Conservation (phyloP, 2,888 invertebrate species). For the Pherbina coryleti region DNA sequence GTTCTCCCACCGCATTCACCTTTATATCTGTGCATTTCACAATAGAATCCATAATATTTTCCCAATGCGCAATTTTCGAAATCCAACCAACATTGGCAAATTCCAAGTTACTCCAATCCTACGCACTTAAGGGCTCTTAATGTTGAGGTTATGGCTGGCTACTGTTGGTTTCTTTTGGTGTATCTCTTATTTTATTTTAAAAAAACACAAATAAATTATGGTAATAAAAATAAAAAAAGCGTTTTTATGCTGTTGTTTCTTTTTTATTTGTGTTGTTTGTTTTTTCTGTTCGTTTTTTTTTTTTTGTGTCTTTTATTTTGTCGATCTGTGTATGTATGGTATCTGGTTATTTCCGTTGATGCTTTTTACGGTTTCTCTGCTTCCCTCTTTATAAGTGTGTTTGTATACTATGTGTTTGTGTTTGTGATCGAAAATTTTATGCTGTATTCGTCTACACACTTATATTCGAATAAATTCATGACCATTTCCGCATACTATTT, state of each 20-base stretch:
- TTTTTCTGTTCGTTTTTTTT: not conserved
- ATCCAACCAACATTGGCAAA: not conserved
- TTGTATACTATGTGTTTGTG: no score
- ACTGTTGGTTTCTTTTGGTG: not conserved
- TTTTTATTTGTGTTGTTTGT: not conserved
- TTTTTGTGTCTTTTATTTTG: not conserved
- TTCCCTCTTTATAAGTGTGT: not conserved
- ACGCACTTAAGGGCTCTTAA: conserved; percentile 1
- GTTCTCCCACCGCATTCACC: no score
- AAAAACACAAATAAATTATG: conserved; percentile 19
- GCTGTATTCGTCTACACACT: not conserved
- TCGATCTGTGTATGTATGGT: not conserved
- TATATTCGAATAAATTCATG: conserved; percentile 38
- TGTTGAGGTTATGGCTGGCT: not conserved
- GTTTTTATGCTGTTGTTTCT: conserved; percentile 7
- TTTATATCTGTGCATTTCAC: no score
- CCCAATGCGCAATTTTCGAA: no score
- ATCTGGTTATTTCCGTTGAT: not conserved
- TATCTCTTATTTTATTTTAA: not conserved
- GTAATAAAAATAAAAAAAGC: conserved; percentile 25
- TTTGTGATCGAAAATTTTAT: no score
- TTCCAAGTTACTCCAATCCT: not conserved
- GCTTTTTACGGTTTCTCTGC: not conserved
- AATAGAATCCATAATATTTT: no score
- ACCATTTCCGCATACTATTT: conserved; percentile 48